These are phyloP conservation scores for Elephantulus edwardii DNA, from an alignment of 2,113 vertebrate genomes.

Conservation along the genomic window DNA sequence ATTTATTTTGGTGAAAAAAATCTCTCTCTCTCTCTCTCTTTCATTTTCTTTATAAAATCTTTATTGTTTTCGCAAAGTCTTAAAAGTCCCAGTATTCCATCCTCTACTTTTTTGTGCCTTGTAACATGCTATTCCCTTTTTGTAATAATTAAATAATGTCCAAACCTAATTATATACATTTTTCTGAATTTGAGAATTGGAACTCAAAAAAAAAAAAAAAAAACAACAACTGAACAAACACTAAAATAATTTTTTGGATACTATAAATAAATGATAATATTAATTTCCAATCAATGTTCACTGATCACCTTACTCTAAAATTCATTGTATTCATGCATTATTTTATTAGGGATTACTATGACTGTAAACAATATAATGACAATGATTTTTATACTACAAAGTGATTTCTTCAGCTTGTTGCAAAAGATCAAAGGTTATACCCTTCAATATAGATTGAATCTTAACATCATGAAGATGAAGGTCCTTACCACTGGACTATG, in stretches of 20 bases:
- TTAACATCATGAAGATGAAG: no score
- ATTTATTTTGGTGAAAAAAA: neutral
- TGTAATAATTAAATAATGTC: constrained; percentile 15
- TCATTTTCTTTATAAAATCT: constrained; percentile 22
- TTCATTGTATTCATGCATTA: neutral
- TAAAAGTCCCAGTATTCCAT: neutral
- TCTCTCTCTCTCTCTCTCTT: neutral
- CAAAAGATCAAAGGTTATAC: no score
- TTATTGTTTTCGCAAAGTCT: neutral
- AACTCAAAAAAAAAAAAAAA: constrained; percentile 34
- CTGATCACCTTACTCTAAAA: neutral
- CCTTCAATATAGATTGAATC: no score
- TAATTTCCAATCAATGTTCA: constrained; percentile 25
- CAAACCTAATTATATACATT: constrained; percentile 19
- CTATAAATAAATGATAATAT: constrained; percentile 17
- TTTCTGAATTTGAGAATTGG: constrained; percentile 23
- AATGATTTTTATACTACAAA: constrained; percentile 26
- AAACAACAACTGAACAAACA: neutral
- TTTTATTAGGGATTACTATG: constrained; percentile 3
- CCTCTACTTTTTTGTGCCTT: neutral
- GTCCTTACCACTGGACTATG: no score
- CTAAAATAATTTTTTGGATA: constrained; percentile 37
- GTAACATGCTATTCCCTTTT: neutral
- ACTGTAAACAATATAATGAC: constrained; percentile 13
- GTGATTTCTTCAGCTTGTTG: no score